Percentiles rank a stretch among this genome's conserved stretches.
phyloP scores from a whole-genome alignment of 2,797 vertebrate species.

The Bucorvus abyssinicus region DNA sequence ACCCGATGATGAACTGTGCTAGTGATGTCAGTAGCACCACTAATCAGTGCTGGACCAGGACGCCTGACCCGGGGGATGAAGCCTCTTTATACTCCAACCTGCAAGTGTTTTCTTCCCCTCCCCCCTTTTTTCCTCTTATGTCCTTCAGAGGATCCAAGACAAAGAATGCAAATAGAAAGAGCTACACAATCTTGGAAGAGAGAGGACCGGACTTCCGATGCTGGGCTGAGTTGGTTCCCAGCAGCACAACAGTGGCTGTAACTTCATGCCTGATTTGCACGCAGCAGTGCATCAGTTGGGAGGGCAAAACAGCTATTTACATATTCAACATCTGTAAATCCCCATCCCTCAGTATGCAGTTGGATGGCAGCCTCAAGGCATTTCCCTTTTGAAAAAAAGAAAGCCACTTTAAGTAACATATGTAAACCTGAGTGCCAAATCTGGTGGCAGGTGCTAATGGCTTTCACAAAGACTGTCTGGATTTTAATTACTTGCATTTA shows the following conservation, averaged over 20 bases:
- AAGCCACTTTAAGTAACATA: background rate
- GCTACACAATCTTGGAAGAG: background rate
- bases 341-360: background rate
- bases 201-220: rapidly evolving
- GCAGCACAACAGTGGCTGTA: background rate
- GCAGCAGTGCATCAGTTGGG: background rate
- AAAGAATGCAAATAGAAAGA: background rate
- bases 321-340: background rate
- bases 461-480: constrained; percentile 21
- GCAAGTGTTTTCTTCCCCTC: background rate
- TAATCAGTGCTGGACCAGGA: constrained; percentile 42
- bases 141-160: background rate
- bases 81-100: constrained; percentile 31
- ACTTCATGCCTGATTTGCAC: background rate
- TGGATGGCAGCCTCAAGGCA: background rate
- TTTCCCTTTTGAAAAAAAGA: background rate
- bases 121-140: background rate
- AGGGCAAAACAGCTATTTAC: background rate
- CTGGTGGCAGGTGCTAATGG: constrained; percentile 39
- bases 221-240: background rate
- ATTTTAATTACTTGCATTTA: constrained; percentile 13
- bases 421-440: background rate
- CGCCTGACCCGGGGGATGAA: background rate
- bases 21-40: constrained; percentile 64
- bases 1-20: constrained; percentile 21